Base-by-base conservation (phyloP, 2,797 vertebrate species). In the Cirrhinus molitorella region DNA sequence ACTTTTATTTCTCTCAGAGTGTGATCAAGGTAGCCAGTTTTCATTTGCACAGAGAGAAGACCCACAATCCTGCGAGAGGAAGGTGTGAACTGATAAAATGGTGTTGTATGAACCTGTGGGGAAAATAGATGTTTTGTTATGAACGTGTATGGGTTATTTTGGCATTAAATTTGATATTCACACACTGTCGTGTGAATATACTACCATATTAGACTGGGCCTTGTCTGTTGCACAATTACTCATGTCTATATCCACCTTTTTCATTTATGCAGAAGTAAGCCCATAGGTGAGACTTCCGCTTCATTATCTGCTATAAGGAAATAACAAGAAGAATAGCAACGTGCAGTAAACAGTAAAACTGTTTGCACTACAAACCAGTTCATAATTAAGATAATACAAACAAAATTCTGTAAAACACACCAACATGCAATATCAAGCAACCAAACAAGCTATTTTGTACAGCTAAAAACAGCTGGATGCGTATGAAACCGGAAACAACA, bases 21-120 rank as follows among this genome's bases (percentile, higher is more conserved):
- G 47, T 83, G 77, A 76, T 80, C 77, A 83, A 83, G 70, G 59
- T 83, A 82, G 81, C 74, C 80, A 77, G 65, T 45, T 70, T 70
- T 70, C 72, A 85, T 61, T 77, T 78, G 63, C 67, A 80, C 59
- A 70, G 63, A 51, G 25, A 37, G n/a, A 61, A 49, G 37, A 55
- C 47, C 45, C 31, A 75, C 51, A 67, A 67, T 68, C 49, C 49
- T 77, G 28, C 5, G 75, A 65, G 34, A 65, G 28, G 25, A n/a
- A 53, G 23, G 49, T 83, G 81, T 31, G 72, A 83, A 83, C 61
- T 83, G 71, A 75, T 67, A n/a, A 45, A 83, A 49, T 73, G 57
- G 28, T 73, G 43, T 81, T 81, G 55, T 6, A 16, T 57, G 67
- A 67, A 53, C 51, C 66, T 37, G 28, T 61, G 14, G 61, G 73